Conservation (phyloP, 2,888 invertebrate genomes). For the Gymnocheta viridis region DNA sequence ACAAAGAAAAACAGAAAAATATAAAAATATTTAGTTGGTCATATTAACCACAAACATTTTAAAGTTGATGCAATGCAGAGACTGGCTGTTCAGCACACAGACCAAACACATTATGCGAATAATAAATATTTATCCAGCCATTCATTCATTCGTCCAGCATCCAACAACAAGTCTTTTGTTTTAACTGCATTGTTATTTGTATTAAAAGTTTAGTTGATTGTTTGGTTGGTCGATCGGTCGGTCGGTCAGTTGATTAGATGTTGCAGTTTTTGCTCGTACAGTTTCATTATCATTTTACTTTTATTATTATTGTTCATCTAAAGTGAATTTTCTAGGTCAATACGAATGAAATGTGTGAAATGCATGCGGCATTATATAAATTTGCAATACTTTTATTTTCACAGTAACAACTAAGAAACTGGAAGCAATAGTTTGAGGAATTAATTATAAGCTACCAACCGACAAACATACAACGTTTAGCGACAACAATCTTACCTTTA, state of each 20-base stretch:
- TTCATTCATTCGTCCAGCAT: slow-evolving; percentile 44
- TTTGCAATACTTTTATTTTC: slow-evolving; percentile 63
- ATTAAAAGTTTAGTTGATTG: slow-evolving; percentile 22
- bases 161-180: slow-evolving; percentile 31
- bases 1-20: background rate
- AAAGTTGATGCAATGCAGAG: slow-evolving; percentile 11
- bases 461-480: slow-evolving; percentile 42
- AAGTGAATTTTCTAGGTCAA: slow-evolving; percentile 69
- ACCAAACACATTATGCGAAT: slow-evolving; percentile 39
- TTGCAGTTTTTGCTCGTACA: slow-evolving; percentile 12
- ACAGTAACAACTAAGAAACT: slow-evolving; percentile 6
- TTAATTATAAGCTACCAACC: slow-evolving; percentile 47
- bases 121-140: slow-evolving; percentile 12
- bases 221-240: slow-evolving; percentile 3
- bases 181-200: slow-evolving; percentile 17
- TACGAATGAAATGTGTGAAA: slow-evolving; percentile 29
- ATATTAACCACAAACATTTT: background rate
- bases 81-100: slow-evolving; percentile 1
- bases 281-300: slow-evolving; percentile 65
- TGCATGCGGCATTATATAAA: slow-evolving; percentile 45
- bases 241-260: slow-evolving; percentile 2
- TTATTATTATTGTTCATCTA: slow-evolving; percentile 58
- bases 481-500: slow-evolving; percentile 47
- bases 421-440: slow-evolving; percentile 2
- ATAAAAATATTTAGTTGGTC: too few relatives aligned